Base-by-base conservation (phyloP, 2,113 vertebrate species). In the Myocastor coypus region DNA sequence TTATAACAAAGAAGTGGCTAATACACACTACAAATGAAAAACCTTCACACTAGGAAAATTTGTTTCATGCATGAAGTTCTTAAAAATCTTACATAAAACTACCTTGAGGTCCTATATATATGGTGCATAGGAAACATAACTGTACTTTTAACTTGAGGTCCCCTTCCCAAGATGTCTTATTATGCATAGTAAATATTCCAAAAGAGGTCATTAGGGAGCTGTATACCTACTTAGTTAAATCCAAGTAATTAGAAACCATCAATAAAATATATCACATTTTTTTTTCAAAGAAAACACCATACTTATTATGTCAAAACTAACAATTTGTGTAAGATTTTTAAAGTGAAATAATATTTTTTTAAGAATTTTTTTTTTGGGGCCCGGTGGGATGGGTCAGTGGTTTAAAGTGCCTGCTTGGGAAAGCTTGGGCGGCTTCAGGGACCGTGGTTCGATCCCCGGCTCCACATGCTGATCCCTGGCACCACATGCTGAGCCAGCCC, bases 341-440 rank as follows among this genome's bases (percentile, higher is more conserved):
- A 96, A 97, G 83, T 92, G 71, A 92, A 71, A 91, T n/a, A 19
- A 66, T 32, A 78, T n/a, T n/a, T n/a, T n/a, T n/a, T n/a, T n/a
- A n/a, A n/a, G n/a, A n/a, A n/a, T n/a, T n/a, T n/a, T n/a, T n/a
- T n/a, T n/a, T n/a, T n/a, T n/a, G n/a, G n/a, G n/a, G n/a, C n/a
- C n/a, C n/a, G n/a, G n/a, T n/a, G n/a, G n/a, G n/a, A n/a, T n/a
- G n/a, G n/a, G n/a, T n/a, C n/a, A n/a, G n/a, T n/a, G n/a, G n/a
- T n/a, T n/a, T n/a, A n/a, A n/a, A n/a, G n/a, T n/a, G n/a, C n/a
- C n/a, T n/a, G n/a, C n/a, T n/a, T n/a, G n/a, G n/a, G n/a, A n/a
- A n/a, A n/a, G n/a, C n/a, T n/a, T n/a, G n/a, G n/a, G n/a, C n/a
- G n/a, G n/a, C n/a, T n/a, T n/a, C n/a, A n/a, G n/a, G n/a, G n/a